These are phyloP conservation scores for Nymphicus hollandicus DNA, from an alignment of 2,113 vertebrate genomes.

Conservation along the genomic window DNA sequence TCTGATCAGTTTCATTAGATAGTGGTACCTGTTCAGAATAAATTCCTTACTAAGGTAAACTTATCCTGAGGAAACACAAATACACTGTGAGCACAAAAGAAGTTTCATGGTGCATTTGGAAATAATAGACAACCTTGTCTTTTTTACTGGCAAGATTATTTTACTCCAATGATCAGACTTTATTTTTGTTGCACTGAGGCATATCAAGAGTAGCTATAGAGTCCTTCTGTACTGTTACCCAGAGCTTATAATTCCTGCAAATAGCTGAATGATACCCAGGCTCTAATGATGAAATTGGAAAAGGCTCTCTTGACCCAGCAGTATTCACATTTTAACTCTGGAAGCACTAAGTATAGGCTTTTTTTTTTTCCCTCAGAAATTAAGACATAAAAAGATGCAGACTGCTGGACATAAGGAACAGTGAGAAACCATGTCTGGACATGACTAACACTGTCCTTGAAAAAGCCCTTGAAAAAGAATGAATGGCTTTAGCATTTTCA, in stretches of 20 bases:
- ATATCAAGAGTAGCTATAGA: not conserved
- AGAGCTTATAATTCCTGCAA: not conserved
- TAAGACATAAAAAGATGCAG: not conserved
- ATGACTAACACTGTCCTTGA: slow-evolving; percentile 14
- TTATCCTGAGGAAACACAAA: not conserved
- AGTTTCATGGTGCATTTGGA: not conserved
- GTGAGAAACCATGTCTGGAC: not conserved
- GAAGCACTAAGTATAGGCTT: not conserved
- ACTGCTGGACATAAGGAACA: not conserved
- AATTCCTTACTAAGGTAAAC: not conserved
- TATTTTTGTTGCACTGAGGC: not conserved
- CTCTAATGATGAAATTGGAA: not conserved
- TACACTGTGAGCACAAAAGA: not conserved
- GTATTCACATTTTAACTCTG: not conserved
- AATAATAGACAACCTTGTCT: not conserved
- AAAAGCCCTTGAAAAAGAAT: slow-evolving; percentile 23
- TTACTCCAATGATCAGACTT: not conserved
- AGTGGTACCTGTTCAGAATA: not conserved
- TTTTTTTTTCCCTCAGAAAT: not conserved
- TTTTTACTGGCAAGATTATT: not conserved
- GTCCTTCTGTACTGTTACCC: not conserved
- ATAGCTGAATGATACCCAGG: not conserved
- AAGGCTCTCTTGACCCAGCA: not conserved
- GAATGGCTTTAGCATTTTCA: not conserved
- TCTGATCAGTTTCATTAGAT: not conserved